phyloP scores from a whole-genome alignment of 2,113 vertebrate species.

The Holacanthus passer region DNA sequence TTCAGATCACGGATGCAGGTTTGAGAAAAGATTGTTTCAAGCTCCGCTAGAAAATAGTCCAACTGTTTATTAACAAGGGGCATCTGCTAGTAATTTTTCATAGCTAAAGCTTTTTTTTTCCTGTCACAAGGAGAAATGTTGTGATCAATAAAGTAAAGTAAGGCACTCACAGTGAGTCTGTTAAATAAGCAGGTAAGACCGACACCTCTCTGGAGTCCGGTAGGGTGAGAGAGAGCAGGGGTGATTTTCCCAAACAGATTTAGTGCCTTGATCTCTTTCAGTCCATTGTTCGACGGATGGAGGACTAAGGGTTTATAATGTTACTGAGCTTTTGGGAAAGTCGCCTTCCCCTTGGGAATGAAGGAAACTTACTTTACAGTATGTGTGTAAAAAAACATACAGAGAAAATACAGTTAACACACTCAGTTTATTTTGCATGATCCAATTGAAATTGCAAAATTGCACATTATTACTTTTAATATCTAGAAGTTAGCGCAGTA shows the following conservation, averaged over 20 bases:
- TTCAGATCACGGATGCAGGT: not conserved
- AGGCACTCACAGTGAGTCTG: no score
- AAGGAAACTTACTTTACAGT: constrained; percentile 2
- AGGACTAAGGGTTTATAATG: constrained; percentile 48
- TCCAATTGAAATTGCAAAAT: not conserved
- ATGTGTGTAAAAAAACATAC: not conserved
- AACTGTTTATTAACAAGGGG: not conserved
- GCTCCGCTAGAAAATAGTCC: not conserved
- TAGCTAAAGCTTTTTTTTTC: not conserved
- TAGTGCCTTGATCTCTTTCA: constrained; percentile 62
- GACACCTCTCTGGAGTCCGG: constrained; percentile 14
- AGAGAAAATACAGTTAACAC: not conserved
- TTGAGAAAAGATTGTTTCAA: not conserved
- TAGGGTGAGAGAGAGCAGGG: constrained; percentile 66
- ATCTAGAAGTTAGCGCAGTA: not conserved
- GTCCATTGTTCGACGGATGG: constrained; percentile 50
- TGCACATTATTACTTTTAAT: not conserved
- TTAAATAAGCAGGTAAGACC: constrained; percentile 38
- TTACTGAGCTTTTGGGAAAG: constrained; percentile 73
- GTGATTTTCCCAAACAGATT: constrained; percentile 75
- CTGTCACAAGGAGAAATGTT: not conserved
- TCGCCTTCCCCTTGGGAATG: constrained; percentile 27
- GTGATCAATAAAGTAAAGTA: not conserved
- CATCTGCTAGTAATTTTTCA: not conserved
- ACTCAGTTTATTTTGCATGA: not conserved